Percentiles rank a stretch among this genome's conserved stretches.
Evolutionary conservation across 1,140 invertebrate genomes (phyloP).

Genomic region (Neomicropteryx cornuta): DNA sequence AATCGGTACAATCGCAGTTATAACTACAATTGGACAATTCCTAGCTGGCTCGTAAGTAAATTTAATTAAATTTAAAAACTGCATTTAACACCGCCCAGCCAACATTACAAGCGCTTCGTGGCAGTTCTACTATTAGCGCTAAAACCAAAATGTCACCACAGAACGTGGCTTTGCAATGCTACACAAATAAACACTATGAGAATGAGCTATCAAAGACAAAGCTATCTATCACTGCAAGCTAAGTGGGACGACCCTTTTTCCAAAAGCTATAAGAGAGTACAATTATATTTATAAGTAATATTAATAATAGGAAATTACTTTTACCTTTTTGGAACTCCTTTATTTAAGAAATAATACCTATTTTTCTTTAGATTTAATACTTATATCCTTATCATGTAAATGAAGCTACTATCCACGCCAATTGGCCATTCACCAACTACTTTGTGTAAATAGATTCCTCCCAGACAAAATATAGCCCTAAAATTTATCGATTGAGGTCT

Average conservation of each 20-base stretch:
- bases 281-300: slow-evolving; percentile 4
- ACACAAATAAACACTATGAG: not conserved
- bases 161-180: too few species aligned
- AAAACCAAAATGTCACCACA: too few species aligned
- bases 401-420: too few species aligned
- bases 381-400: not conserved
- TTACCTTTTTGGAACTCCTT: slow-evolving; percentile 1
- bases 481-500: too few species aligned
- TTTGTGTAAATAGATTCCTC: too few species aligned
- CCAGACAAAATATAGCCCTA: too few species aligned
- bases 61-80: slow-evolving; percentile 9
- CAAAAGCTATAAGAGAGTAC: not conserved
- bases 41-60: slow-evolving; percentile 52
- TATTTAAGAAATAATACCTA: slow-evolving; percentile 9
- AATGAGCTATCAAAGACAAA: slow-evolving; percentile 3
- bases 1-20: slow-evolving; percentile 45
- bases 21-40: slow-evolving; percentile 58
- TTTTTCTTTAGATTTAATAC: slow-evolving; percentile 1
- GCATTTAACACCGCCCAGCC: too few species aligned
- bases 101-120: too few species aligned
- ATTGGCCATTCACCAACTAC: too few species aligned
- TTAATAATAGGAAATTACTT: too few species aligned
- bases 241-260: slow-evolving; percentile 1
- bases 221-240: slow-evolving; percentile 2
- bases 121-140: too few species aligned